Conservation (phyloP, 2,113 vertebrate species). For the Mus spicilegus region DNA sequence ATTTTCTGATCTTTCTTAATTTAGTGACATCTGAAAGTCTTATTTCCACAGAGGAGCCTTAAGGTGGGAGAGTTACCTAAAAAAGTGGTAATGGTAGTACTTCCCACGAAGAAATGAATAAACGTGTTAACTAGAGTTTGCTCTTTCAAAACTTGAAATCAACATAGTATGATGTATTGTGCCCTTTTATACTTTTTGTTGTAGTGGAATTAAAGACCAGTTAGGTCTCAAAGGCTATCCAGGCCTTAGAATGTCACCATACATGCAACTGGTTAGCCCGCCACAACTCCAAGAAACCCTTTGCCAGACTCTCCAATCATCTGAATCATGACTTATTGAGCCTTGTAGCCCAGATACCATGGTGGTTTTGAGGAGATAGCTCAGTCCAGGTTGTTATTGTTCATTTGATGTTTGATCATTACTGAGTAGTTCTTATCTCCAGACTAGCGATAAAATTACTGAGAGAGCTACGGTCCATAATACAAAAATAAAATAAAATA, state of each 20-base stretch:
- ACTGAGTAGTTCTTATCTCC: not conserved
- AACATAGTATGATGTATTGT: not conserved
- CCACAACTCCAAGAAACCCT: not conserved
- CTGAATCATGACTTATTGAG: not conserved
- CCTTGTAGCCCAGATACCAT: not conserved
- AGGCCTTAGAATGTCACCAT: not conserved
- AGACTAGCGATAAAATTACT: not conserved
- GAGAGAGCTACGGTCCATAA: not conserved
- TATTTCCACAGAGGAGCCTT: not conserved
- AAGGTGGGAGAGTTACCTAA: conserved; percentile 30
- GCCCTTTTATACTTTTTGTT: not conserved
- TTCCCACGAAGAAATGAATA: not conserved
- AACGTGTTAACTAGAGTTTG: not conserved
- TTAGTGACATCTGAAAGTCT: conserved; percentile 33
- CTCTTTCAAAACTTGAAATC: conserved; percentile 7
- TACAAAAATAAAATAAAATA: not conserved
- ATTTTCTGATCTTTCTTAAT: conserved; percentile 23
- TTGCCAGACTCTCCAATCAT: not conserved
- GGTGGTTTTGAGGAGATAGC: not conserved
- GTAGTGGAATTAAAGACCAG: not conserved
- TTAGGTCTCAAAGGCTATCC: not conserved
- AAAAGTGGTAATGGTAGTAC: not conserved
- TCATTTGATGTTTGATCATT: not conserved
- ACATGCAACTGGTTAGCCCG: not conserved
- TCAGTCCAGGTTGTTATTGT: not conserved